Evolutionary conservation across 2,113 vertebrate genomes (phyloP).

Genomic region (Lonchura striata): DNA sequence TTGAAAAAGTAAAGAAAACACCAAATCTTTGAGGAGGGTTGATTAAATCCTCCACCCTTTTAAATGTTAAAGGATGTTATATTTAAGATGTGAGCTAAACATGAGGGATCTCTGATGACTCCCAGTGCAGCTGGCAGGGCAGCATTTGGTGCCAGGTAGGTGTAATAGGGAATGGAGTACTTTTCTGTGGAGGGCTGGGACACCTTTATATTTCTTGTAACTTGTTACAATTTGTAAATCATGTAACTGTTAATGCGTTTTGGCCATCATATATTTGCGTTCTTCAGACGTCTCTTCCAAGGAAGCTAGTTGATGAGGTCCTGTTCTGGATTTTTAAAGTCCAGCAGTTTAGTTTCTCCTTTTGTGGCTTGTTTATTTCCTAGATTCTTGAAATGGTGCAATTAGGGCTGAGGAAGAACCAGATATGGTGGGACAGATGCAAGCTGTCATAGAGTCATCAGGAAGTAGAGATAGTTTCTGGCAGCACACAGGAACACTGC

Average conservation of each 20-base stretch:
- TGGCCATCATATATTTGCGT: background rate
- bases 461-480: background rate
- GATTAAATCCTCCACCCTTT: conserved; percentile 51
- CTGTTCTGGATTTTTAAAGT: background rate
- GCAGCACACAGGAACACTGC: background rate
- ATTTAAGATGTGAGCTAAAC: background rate
- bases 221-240: background rate
- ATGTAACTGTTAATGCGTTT: background rate
- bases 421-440: rapidly evolving
- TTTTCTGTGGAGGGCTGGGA: background rate
- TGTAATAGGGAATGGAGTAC: background rate
- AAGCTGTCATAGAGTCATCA: background rate
- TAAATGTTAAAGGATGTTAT: conserved; percentile 30
- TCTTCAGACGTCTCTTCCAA: background rate
- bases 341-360: background rate
- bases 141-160: background rate
- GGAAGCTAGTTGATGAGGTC: background rate
- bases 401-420: background rate
- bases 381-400: background rate
- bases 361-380: background rate
- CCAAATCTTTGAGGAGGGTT: conserved; percentile 51
- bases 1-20: background rate
- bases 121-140: background rate
- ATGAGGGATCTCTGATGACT: background rate
- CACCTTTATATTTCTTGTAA: background rate